phyloP scores from a whole-genome alignment of 35 echinoderm and acorn worm genomes.

The Amphiura filiformis region DNA sequence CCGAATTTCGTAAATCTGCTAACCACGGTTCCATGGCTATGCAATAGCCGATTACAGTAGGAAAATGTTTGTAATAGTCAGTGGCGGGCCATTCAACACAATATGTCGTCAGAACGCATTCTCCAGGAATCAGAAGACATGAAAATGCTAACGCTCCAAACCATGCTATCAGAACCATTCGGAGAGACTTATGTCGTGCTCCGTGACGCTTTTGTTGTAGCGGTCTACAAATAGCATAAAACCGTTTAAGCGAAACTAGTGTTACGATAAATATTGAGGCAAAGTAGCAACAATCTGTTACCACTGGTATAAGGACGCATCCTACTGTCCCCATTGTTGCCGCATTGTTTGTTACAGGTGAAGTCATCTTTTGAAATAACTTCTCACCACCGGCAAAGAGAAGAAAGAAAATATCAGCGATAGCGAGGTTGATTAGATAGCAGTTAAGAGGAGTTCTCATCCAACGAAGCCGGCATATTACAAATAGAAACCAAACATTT shows the following conservation, averaged over 20 bases:
- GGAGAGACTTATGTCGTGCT: background rate
- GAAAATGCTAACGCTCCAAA: background rate
- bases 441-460: constrained; percentile 53
- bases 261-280: constrained; percentile 38
- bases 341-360: constrained; percentile 15
- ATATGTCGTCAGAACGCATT: background rate
- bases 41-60: constrained; percentile 20
- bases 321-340: constrained; percentile 4
- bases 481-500: constrained; percentile 54
- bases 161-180: constrained; percentile 16
- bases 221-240: constrained; percentile 60
- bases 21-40: background rate
- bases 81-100: constrained; percentile 21
- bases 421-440: constrained; percentile 58
- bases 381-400: constrained; percentile 45
- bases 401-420: constrained; percentile 38
- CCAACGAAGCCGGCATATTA: constrained; percentile 26
- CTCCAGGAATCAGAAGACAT: constrained; percentile 24
- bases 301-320: constrained; percentile 29
- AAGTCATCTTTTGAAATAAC: background rate
- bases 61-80: constrained; percentile 10
- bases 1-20: background rate
- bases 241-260: constrained; percentile 29
- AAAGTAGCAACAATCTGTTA: constrained; percentile 26
- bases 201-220: constrained; percentile 7